A percentile compares a stretch with the other conserved stretches of the same genome.
phyloP scores from a whole-genome alignment of 2,113 vertebrate genomes.

The mouse (Mus musculus) region DNA sequence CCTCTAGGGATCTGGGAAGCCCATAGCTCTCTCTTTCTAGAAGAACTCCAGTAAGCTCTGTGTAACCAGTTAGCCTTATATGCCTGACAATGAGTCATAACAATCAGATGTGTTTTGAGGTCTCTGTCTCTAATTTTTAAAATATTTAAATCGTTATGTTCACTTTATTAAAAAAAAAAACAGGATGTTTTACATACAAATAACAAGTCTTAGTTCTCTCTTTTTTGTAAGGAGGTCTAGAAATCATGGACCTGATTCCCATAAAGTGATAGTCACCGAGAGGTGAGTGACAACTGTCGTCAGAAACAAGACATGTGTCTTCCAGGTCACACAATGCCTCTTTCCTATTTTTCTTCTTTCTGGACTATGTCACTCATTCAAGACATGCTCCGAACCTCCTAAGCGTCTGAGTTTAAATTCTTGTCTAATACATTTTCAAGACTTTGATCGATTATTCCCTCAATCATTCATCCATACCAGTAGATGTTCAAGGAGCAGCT shows the following conservation, averaged over 20 bases:
- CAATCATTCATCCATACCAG: neutral
- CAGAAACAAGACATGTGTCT: neutral
- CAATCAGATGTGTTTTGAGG: neutral
- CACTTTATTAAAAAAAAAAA: neutral
- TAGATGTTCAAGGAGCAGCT: neutral
- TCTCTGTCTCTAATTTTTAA: neutral
- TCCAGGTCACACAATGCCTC: neutral
- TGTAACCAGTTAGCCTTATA: neutral
- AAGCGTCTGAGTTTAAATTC: neutral
- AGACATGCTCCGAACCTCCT: neutral
- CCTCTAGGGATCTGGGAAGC: neutral
- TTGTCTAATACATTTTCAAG: neutral
- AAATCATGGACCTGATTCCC: neutral
- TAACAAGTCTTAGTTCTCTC: neutral
- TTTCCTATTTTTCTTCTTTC: neutral
- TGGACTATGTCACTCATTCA: neutral
- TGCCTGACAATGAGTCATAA: neutral
- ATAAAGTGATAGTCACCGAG: neutral
- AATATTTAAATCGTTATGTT: neutral
- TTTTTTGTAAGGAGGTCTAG: neutral
- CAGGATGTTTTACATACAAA: neutral
- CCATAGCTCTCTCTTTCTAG: neutral
- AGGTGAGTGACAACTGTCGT: neutral
- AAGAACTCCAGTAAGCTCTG: neutral
- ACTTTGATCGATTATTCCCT: neutral